Base-by-base conservation (phyloP, 2,888 invertebrate species). In the Octonoba sinensis region DNA sequence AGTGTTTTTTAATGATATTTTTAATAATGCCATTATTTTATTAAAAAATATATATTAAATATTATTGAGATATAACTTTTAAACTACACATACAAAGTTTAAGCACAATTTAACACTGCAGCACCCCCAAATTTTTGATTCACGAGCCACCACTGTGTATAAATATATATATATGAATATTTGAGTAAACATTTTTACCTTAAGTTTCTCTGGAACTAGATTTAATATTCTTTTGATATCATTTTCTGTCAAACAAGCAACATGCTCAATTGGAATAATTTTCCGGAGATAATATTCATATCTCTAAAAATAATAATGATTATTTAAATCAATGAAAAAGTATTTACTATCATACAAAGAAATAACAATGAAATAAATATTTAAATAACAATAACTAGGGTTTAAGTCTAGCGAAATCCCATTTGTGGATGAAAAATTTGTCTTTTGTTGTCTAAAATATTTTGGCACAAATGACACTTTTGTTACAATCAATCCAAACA, bases 261-360 rank as follows among this genome's bases (percentile, higher is more conserved):
- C 79, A 49, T 60, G 24, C 18, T 81, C 69, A 13, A 51, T 46
- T n/a, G 73, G 79, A 18, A 81, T 81, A 6, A 81, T 51, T 20
- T 81, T 81, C 18, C 79, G 46, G 18, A 81, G 27, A 47, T 81
- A 81, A 57, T 81, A 81, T 57, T 81, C 79, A 62, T 81, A 81
- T 69, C 57, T 73, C 79, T 81, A 47, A 69, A 70, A 49, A 59
- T 6, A 16, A 27, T 22, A 22, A 57, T 13, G 22, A 18, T 11
- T 1, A 57, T 22, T 20, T 3, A 62, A 20, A 16, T 54, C 8
- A 8, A 54, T 16, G 16, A 54, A 18, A 54, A 54, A 54, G 12
- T 16, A 54, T n/a, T 54, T 54, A 20, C 1, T 1, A n/a, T n/a
- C 18, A 13, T 11, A 54, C 0, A 54, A 54, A 54, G 12, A 15